Evolutionary conservation across 2,113 vertebrate genomes (phyloP).

Genomic region (Dermatemys mawii): DNA sequence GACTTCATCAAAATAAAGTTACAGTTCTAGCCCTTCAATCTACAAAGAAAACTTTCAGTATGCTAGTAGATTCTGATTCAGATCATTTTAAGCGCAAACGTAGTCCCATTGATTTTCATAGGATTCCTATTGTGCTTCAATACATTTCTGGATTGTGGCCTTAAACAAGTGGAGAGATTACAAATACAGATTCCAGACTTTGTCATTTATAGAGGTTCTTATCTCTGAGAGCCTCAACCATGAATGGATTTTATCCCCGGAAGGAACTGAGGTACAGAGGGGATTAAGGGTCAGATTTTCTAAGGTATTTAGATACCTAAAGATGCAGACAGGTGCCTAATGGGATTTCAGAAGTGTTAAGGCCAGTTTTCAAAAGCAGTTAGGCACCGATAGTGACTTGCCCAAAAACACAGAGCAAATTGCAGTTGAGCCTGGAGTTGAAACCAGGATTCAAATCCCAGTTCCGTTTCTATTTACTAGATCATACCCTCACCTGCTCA

Average conservation of each 20-base stretch:
- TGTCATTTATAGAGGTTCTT: not conserved
- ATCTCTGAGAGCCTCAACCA: not conserved
- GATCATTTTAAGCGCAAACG: not conserved
- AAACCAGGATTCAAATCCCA: not conserved
- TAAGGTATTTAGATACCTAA: rapidly evolving
- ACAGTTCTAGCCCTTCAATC: not conserved
- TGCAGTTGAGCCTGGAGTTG: not conserved
- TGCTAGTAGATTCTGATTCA: rapidly evolving
- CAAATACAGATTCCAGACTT: rapidly evolving
- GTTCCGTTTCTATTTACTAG: not conserved
- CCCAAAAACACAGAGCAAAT: not conserved
- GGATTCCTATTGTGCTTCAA: rapidly evolving
- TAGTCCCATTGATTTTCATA: too few species aligned
- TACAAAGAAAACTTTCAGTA: not conserved
- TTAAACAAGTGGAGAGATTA: not conserved
- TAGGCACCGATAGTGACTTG: not conserved
- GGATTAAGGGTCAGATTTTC: not conserved
- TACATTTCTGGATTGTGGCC: not conserved
- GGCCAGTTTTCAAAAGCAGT: too few species aligned
- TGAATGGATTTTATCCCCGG: not conserved
- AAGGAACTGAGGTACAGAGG: not conserved
- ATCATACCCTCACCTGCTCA: not conserved
- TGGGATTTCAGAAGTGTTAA: not conserved
- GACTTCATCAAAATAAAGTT: rapidly evolving
- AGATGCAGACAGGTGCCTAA: rapidly evolving